Evolutionary conservation across 2,888 invertebrate species (phyloP), one percentile per base, ranked within the genome.

Genomic region (Sicus ferrugineus): DNA sequence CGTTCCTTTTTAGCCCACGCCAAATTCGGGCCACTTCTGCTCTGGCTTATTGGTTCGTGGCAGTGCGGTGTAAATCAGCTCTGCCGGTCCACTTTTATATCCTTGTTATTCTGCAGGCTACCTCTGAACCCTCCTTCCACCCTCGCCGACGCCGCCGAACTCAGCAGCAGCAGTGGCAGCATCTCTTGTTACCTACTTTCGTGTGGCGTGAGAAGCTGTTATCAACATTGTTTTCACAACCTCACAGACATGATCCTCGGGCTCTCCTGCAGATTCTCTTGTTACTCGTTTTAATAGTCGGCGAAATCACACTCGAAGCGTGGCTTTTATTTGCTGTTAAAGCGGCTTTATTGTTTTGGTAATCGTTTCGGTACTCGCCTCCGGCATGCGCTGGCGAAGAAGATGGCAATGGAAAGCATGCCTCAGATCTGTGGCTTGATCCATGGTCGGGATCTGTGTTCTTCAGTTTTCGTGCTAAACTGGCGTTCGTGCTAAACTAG

Each of bases 21-120:
- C n/a, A n/a, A 42, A 42, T n/a, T 42, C 42, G 42, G 42, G 42
- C 14, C 5, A 4, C 42, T 42, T n/a, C 14, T 42, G 2, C 1
- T n/a, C n/a, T 54, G 23, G 42, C 30, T 28, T 67, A 59, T 73
- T 70, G 72, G 48, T 74, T 77, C 76, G 74, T 77, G 79, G 76
- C 78, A 76, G 77, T 75, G 75, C 76, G 75, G 73, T 75, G 75
- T 77, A 75, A 78, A 77, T 76, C 73, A 73, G 73, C 68, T 9
- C n/a, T n/a, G n/a, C 31, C 34, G 4, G n/a, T 54, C 38, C 54
- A 21, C 23, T 34, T 14, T 42, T 26, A n/a, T 42, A 23, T 21
- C 67, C 50, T 67, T 31, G 14, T 26, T 54, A 42, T 64, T n/a
- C n/a, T n/a, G n/a, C n/a, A n/a, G n/a, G n/a, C n/a, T n/a, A n/a